These are phyloP conservation scores for Megalonaias nervosa DNA, from an alignment of 1,140 invertebrate genomes.

Conservation along the genomic window DNA sequence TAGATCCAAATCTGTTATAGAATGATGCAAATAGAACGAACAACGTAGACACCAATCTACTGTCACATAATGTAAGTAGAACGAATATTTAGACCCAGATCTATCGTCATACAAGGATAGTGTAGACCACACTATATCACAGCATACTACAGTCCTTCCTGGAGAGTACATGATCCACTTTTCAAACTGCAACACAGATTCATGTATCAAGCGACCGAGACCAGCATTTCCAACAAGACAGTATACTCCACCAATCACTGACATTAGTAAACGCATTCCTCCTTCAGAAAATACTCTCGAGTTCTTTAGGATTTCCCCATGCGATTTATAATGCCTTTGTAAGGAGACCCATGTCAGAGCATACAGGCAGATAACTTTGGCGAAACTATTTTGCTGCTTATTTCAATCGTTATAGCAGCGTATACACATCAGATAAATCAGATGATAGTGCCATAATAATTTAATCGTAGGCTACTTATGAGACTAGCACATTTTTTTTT, in stretches of 20 bases:
- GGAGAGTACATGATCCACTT: no score
- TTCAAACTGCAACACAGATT: not conserved
- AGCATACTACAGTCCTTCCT: no score
- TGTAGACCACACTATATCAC: no score
- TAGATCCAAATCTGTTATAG: no score
- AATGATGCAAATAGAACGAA: no score
- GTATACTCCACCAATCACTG: conserved; percentile 7
- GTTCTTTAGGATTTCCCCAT: conserved; percentile 5
- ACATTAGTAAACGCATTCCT: conserved; percentile 28
- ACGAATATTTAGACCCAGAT: no score
- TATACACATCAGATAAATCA: conserved; percentile 17
- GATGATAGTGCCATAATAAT: conserved; percentile 18
- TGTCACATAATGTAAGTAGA: no score
- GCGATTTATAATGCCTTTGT: conserved; percentile 17
- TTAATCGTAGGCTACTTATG: conserved; percentile 9
- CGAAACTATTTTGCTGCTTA: conserved; percentile 1
- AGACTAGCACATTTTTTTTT: not conserved
- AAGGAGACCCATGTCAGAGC: conserved; percentile 13
- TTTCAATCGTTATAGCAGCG: conserved; percentile 10
- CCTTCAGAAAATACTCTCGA: conserved; percentile 14
- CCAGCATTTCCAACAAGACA: conserved; percentile 9
- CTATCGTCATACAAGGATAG: no score
- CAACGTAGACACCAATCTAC: no score
- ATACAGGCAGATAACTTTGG: conserved; percentile 8
- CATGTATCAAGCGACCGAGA: not conserved